Percentiles rank a stretch among this genome's conserved stretches.
Conservation (phyloP, 2,888 invertebrate genomes). For the Andrena bucephala region DNA sequence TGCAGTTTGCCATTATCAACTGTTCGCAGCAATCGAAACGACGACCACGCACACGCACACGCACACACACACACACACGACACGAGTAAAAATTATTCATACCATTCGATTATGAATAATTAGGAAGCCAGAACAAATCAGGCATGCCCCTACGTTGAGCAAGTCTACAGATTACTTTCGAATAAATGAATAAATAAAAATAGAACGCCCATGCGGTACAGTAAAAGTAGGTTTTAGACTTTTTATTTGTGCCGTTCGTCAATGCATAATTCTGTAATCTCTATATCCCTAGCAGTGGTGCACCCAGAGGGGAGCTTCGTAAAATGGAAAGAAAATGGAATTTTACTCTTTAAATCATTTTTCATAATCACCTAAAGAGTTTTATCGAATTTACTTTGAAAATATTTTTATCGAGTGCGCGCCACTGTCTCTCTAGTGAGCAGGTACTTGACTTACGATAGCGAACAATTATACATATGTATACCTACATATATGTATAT, state of each 20-base stretch:
- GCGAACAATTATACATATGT: not conserved
- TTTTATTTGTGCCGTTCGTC: slow-evolving; percentile 16
- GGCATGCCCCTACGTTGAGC: slow-evolving; percentile 12
- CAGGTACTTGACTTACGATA: not conserved
- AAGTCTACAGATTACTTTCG: not conserved
- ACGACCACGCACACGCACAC: not conserved
- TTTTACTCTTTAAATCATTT: too few relatives aligned
- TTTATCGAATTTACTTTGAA: too few relatives aligned
- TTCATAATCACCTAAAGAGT: too few relatives aligned
- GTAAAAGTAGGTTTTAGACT: not conserved
- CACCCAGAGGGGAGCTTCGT: too few relatives aligned
- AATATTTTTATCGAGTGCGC: too few relatives aligned
- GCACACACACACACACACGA: not conserved
- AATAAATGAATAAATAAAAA: not conserved
- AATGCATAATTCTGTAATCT: slow-evolving; percentile 7
- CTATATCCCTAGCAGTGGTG: too few relatives aligned
- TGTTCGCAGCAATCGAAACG: not conserved
- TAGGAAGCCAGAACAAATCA: slow-evolving; percentile 3
- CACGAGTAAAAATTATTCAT: too few relatives aligned
- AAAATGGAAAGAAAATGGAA: too few relatives aligned
- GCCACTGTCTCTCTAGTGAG: not conserved
- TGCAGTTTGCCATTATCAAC: not conserved
- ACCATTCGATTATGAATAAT: too few relatives aligned
- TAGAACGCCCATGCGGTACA: not conserved
- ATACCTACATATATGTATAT: too few relatives aligned